A percentile compares a stretch with the other conserved stretches of the same genome.
Conservation (phyloP, 2,888 invertebrate species). For the Lissocephala sabroskyi region DNA sequence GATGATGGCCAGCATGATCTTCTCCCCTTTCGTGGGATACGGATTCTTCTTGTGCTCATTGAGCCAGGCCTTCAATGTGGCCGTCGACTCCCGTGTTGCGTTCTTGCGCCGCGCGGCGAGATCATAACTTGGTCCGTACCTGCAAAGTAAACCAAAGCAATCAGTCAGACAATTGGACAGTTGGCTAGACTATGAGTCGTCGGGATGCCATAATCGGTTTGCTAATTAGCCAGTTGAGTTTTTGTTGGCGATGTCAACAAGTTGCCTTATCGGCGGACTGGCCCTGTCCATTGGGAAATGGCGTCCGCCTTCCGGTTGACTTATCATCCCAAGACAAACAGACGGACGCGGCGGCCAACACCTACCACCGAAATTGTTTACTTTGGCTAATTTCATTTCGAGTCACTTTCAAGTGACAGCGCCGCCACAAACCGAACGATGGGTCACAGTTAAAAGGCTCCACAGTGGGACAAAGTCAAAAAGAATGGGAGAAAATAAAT, state of each 20-base stretch:
- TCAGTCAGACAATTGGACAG: no score
- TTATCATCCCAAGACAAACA: not conserved
- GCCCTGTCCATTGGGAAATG: not conserved
- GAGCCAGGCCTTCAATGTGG: conserved; percentile 97
- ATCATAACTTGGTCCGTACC: conserved; percentile 95
- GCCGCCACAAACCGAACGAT: no score
- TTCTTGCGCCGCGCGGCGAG: conserved; percentile 96
- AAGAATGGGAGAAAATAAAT: no score
- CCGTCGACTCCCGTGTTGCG: conserved; percentile 97
- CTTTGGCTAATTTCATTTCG: not conserved
- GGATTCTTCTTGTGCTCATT: conserved; percentile 98
- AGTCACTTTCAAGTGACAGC: no score
- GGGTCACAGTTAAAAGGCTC: no score
- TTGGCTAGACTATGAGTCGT: no score
- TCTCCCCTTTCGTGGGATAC: conserved; percentile 96
- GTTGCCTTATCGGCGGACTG: not conserved
- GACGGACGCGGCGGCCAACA: not conserved
- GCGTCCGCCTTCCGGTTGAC: not conserved
- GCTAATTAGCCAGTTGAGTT: conserved; percentile 11
- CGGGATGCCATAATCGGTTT: conserved; percentile 3
- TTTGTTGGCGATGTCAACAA: not conserved
- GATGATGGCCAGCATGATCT: conserved; percentile 95
- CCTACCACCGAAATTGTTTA: not conserved
- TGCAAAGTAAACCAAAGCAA: conserved; percentile 70
- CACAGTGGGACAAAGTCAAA: no score